These are phyloP conservation scores for Malaclemys terrapin DNA, from an alignment of 2,113 vertebrate genomes.

Conservation along the genomic window DNA sequence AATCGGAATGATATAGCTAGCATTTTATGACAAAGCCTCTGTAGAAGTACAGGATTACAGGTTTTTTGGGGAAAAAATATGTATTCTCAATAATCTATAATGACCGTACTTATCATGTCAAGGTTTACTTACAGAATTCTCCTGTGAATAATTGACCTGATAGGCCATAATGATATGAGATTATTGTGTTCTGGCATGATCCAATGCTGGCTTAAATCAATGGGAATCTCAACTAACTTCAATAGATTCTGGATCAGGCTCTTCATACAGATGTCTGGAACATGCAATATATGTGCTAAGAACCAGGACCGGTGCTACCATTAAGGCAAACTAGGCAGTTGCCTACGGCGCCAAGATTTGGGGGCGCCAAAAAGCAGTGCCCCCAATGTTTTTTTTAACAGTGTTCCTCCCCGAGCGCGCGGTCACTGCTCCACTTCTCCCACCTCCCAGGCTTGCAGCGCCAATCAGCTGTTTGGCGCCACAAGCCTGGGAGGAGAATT, in stretches of 20 bases:
- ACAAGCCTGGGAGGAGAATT: too few relatives aligned
- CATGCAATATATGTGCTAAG: accelerated
- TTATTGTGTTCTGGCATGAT: neutral
- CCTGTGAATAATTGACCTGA: neutral
- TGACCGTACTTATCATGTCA: neutral
- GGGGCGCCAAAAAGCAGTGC: too few relatives aligned
- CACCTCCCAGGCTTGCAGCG: too few relatives aligned
- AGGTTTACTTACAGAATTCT: neutral
- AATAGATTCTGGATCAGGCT: neutral
- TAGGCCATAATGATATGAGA: accelerated
- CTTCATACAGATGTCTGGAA: neutral
- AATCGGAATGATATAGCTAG: neutral
- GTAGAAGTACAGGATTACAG: neutral
- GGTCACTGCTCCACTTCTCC: too few relatives aligned
- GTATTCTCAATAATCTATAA: neutral
- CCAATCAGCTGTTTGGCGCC: too few relatives aligned
- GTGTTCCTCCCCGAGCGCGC: too few relatives aligned
- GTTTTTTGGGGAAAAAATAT: neutral
- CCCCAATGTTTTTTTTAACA: too few relatives aligned
- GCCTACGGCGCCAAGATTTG: too few relatives aligned
- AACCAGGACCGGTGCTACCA: neutral
- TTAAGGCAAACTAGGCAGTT: too few relatives aligned
- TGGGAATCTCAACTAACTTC: neutral
- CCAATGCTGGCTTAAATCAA: neutral
- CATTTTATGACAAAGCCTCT: neutral